phyloP scores from a whole-genome alignment of 2,797 vertebrate genomes.

The Sciurus vulgaris region DNA sequence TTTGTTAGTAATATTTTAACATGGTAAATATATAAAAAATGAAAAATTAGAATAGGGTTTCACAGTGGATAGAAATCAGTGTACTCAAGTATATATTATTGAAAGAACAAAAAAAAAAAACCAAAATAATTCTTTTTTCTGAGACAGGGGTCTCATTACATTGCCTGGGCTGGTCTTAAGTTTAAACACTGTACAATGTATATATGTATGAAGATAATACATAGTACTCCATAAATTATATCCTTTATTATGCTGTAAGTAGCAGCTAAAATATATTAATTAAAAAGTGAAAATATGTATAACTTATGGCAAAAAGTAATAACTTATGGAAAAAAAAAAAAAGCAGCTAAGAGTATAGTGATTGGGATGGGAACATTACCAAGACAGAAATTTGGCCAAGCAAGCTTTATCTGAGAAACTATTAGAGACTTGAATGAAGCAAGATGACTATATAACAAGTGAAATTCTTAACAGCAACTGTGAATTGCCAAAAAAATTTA shows the following conservation, averaged over 20 bases:
- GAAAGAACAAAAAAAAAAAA: no score
- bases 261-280: no score
- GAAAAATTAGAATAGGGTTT: neutral
- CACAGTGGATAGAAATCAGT: neutral
- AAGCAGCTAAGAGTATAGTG: neutral
- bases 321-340: neutral
- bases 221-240: no score
- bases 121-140: no score
- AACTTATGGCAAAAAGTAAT: slow-evolving; percentile 11
- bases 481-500: slow-evolving; percentile 32
- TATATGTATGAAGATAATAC: no score
- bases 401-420: slow-evolving; percentile 37
- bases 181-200: no score
- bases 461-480: slow-evolving; percentile 43
- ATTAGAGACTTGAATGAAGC: slow-evolving; percentile 40
- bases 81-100: no score
- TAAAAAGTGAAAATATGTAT: neutral
- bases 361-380: slow-evolving; percentile 1
- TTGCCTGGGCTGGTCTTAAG: neutral
- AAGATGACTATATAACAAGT: neutral
- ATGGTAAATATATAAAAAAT: slow-evolving; percentile 3
- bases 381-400: slow-evolving; percentile 19
- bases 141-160: neutral
- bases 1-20: neutral
- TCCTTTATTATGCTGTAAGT: no score